Evolutionary conservation across 1,140 invertebrate genomes (phyloP), one percentile per base, ranked within the genome.

Genomic region (Heliconius melpomene): DNA sequence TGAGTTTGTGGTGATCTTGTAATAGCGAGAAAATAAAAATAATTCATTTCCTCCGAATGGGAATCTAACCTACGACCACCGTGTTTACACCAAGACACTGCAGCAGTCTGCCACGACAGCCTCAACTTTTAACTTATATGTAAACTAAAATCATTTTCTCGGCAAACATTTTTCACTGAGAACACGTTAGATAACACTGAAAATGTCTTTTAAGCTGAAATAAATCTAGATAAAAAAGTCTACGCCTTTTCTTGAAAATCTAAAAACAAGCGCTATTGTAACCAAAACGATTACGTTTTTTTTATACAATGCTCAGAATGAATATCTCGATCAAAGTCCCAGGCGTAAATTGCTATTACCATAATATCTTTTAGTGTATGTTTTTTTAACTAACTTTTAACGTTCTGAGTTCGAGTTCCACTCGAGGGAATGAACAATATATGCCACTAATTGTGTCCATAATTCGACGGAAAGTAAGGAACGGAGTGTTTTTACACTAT

Each of bases 181-280:
- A 66, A 66, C 3, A 16, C 26, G 26, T 29, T 66, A 66, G 60
- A 29, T 29, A 66, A 16, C 23, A 66, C 26, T 29, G 26, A 66
- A 52, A 66, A 66, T 66, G 60, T 66, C 13, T 66, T 66, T 66
- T 66, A 66, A 29, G 60, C 26, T 16, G 26, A 66, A 66, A 66
- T 66, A 66, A 66, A 66, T 66, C 60, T 66, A n/a, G 60, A 66
- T 26, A 66, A 66, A 66, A 36, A 23, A 66, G 60, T 29, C 60
- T 66, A 7, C n/a, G 60, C 60, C 54, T 60, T 60, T 60, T 60
- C 54, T 66, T 29, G 26, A n/a, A 29, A 66, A 66, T 66, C 20
- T 66, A 29, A n/a, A 29, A 66, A 66, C n/a, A 66, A 66, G 13
- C 9, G 26, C 11, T 16, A 8, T 66, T 66, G 23, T 66, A 66